phyloP scores from a whole-genome alignment of 2,797 vertebrate species.

The Gastrophryne carolinensis region DNA sequence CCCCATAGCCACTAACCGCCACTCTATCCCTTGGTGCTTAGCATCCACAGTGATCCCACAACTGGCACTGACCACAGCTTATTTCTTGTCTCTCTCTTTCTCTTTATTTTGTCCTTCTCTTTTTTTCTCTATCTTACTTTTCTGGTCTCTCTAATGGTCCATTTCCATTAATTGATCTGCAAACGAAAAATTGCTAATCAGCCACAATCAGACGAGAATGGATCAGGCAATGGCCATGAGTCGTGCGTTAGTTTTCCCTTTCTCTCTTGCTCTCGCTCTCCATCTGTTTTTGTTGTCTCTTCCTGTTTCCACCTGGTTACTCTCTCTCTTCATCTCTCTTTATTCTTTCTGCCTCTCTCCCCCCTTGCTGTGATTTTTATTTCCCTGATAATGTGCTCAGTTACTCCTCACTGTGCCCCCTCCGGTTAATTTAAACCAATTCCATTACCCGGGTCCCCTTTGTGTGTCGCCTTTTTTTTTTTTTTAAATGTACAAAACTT shows the following conservation, averaged over 20 bases:
- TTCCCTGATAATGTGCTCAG: not conserved
- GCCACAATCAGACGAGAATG: no score
- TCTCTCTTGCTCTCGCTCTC: not conserved
- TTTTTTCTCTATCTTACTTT: not conserved
- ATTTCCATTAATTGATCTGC: no score
- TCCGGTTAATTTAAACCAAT: constrained; percentile 37
- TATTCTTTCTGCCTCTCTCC: not conserved
- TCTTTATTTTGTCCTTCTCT: not conserved
- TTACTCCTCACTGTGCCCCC: not conserved
- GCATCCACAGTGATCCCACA: no score
- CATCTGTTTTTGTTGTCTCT: not conserved
- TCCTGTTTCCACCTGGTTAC: no score
- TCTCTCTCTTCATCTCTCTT: constrained; percentile 3
- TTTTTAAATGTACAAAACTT: constrained; percentile 65
- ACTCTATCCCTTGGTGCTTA: no score
- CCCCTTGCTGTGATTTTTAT: not conserved
- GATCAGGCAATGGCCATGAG: no score
- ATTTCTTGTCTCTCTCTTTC: not conserved
- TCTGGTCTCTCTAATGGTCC: no score
- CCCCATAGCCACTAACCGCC: no score
- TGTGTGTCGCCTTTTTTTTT: constrained; percentile 45
- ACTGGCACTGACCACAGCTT: not conserved
- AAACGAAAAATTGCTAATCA: no score
- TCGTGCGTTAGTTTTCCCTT: not conserved
- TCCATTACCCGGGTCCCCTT: not conserved